phyloP scores from a whole-genome alignment of 2,888 invertebrate genomes.

The Acanthosepion lycidas region DNA sequence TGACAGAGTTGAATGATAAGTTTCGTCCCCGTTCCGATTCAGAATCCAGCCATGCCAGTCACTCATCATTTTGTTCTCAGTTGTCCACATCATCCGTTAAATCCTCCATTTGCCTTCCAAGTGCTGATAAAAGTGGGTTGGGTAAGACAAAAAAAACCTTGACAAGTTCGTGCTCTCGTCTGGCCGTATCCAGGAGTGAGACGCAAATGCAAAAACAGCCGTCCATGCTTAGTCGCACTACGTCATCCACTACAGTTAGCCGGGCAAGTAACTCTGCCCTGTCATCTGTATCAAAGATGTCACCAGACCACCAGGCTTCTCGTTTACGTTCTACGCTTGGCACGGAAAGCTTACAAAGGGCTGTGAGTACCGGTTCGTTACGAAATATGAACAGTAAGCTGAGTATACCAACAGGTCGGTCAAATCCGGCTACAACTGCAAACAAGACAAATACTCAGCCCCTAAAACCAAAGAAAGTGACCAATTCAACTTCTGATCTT shows the following conservation, averaged over 20 bases:
- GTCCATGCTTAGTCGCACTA: slow-evolving; percentile 36
- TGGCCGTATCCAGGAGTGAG: not conserved
- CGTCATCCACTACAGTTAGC: slow-evolving; percentile 6
- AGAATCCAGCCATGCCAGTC: slow-evolving; percentile 41
- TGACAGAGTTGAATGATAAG: slow-evolving; percentile 40
- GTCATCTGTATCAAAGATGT: slow-evolving; percentile 16
- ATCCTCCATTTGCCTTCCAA: slow-evolving; percentile 42
- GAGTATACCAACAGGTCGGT: slow-evolving; percentile 2
- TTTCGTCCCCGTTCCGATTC: slow-evolving; percentile 42
- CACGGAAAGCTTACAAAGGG: slow-evolving; percentile 39
- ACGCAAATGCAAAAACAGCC: not conserved
- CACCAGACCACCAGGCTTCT: slow-evolving; percentile 17
- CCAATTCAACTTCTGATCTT: slow-evolving; percentile 23
- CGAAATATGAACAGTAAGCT: not conserved
- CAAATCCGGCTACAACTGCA: not conserved
- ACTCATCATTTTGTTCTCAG: slow-evolving; percentile 44
- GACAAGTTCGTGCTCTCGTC: slow-evolving; percentile 35
- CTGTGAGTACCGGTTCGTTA: slow-evolving; percentile 38
- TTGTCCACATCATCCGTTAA: slow-evolving; percentile 40
- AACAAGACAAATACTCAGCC: not conserved
- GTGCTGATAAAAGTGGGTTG: slow-evolving; percentile 42
- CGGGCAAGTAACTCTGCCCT: slow-evolving; percentile 34
- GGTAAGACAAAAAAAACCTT: not conserved
- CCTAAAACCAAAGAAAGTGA: not conserved
- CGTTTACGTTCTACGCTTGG: not conserved